Percentiles rank a stretch among this genome's conserved stretches.
Evolutionary conservation across 2,797 vertebrate species (phyloP).

Genomic region (Crypturellus tataupa): DNA sequence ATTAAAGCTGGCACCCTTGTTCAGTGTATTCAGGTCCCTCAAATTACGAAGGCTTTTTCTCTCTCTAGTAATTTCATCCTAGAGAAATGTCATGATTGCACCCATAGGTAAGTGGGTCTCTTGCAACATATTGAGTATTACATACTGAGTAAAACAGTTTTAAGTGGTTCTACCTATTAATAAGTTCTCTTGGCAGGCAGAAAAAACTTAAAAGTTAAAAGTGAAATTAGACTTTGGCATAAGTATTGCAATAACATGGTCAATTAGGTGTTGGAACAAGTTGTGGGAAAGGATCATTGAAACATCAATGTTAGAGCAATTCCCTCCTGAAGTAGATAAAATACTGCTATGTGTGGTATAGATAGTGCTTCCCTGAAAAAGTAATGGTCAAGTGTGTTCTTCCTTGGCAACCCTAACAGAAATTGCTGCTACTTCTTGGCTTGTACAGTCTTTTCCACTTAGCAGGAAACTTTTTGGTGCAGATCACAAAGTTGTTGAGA

Average conservation of each 20-base stretch:
- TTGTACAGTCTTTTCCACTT: conserved; percentile 59
- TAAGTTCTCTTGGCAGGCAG: neutral
- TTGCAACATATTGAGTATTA: conserved; percentile 4
- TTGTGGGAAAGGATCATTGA: neutral
- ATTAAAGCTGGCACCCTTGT: neutral
- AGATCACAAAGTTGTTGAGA: conserved; percentile 65
- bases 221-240: neutral
- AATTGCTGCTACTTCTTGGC: conserved; percentile 15
- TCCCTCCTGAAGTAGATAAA: neutral
- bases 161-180: neutral
- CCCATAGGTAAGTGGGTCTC: neutral
- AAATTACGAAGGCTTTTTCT: neutral
- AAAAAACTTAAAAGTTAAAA: neutral
- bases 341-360: neutral
- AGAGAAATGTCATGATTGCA: neutral
- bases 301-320: neutral
- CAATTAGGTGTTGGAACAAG: conserved; percentile 1
- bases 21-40: rapidly evolving
- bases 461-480: conserved; percentile 33
- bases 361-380: neutral
- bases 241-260: neutral
- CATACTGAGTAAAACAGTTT: neutral
- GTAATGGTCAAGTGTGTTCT: neutral
- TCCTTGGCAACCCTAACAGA: neutral
- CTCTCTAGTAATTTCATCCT: neutral